Base-by-base conservation (phyloP, 1,140 invertebrate species). In the Papilio machaon region DNA sequence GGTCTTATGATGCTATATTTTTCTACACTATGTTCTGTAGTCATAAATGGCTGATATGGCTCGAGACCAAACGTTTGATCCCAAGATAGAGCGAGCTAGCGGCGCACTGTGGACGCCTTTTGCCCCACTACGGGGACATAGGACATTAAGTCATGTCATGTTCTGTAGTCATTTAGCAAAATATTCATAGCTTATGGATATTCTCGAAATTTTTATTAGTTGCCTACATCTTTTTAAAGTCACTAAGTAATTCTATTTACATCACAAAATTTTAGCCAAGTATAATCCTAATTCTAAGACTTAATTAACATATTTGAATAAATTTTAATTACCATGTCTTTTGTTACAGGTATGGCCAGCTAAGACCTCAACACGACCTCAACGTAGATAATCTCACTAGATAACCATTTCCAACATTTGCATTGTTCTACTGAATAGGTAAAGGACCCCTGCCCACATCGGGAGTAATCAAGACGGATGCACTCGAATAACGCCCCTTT, bases 401-500 rank as follows among this genome's bases (percentile, higher is more conserved):
- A 82, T 82, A 81, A 81, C 35, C 77, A 67, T 79, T 78, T 79
- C 80, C 23, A 75, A 81, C 73, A 76, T 76, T 79, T 82, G 82
- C 82, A 82, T 82, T 82, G 78, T 82, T 60, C 75, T 82, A 52
- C 73, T 60, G 54, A 19, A 67, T 74, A 80, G 76, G 58, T 73
- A 80, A 79, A 77, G 58, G 23, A 30, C 43, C 60, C 19, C 77
- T 23, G 38, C 77, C 30, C 58, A 79, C 35, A 64, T 64, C 64
- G 52, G 15, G 76, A 67, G 77, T 79, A 79, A 79, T 79, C 77
- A 79, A 79, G 38, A 80, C 19, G 73, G 30, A 74, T 17, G 15
- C 82, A 85, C 19, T 70, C 77, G 70, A 88, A 85, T 83, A 80
- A 80, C 76, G 73, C 75, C 83, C 80, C 76, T 89, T 43, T 64